A percentile compares a stretch with the other conserved stretches of the same genome.
These are phyloP conservation scores for Lasioglossum leucozonium DNA, from an alignment of 2,888 invertebrate species.

Conservation along the genomic window DNA sequence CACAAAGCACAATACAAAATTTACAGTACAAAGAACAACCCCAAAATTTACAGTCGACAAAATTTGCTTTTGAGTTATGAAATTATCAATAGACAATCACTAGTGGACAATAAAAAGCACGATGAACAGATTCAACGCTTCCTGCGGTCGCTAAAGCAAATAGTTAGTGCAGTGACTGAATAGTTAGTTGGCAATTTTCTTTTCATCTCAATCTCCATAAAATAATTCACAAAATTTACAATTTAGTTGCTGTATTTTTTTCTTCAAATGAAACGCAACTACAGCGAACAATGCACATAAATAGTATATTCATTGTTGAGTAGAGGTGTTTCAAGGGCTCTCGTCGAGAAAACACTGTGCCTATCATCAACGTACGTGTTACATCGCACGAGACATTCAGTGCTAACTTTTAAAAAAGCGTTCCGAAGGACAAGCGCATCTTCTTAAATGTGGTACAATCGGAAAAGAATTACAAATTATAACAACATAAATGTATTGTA, in stretches of 20 bases:
- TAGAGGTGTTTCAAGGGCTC: neutral
- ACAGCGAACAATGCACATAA: neutral
- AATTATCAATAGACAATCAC: neutral
- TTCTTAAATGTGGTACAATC: neutral
- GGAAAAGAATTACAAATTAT: neutral
- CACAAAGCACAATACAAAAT: neutral
- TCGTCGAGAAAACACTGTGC: neutral
- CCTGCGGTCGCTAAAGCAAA: neutral
- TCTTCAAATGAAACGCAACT: neutral
- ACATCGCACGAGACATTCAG: slow-evolving; percentile 37
- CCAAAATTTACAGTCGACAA: neutral
- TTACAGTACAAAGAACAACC: neutral
- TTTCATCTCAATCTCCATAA: no score
- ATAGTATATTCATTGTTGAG: neutral
- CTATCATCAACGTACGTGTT: slow-evolving; percentile 25
- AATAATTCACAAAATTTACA: neutral
- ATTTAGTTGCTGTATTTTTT: no score
- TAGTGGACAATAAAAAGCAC: neutral
- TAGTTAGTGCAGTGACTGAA: neutral
- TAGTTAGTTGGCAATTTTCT: neutral
- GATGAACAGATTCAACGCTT: neutral
- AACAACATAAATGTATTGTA: neutral
- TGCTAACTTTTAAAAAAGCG: slow-evolving; percentile 28
- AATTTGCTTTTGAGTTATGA: neutral
- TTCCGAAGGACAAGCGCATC: slow-evolving; percentile 11